These are phyloP conservation scores for Colletes collaris DNA, from an alignment of 2,888 invertebrate species.

Conservation along the genomic window DNA sequence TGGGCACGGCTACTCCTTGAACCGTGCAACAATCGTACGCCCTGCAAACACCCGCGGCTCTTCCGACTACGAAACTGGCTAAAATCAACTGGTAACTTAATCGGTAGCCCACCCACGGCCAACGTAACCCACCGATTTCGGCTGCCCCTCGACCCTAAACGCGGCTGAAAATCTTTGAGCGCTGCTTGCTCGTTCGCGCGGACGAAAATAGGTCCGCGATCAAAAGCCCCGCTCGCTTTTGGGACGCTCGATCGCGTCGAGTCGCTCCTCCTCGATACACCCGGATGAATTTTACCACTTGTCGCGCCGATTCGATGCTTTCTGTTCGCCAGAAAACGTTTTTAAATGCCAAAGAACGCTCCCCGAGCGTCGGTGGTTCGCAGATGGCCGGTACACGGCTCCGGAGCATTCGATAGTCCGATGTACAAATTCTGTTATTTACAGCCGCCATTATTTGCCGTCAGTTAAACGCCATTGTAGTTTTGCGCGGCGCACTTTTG, in stretches of 20 bases:
- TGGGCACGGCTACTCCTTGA: not conserved
- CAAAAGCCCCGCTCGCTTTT: slow-evolving; percentile 17
- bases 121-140: slow-evolving; percentile 32
- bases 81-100: slow-evolving; percentile 60
- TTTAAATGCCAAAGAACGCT: too few relatives aligned
- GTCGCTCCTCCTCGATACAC: too few relatives aligned
- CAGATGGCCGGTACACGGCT: not conserved
- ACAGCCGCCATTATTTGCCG: not conserved
- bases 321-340: too few relatives aligned
- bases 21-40: not conserved
- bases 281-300: too few relatives aligned
- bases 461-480: not conserved
- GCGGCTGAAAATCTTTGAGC: slow-evolving; percentile 9
- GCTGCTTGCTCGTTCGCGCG: not conserved
- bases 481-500: not conserved
- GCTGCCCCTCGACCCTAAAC: slow-evolving; percentile 28
- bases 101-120: slow-evolving; percentile 20
- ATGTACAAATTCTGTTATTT: not conserved
- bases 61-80: slow-evolving; percentile 47
- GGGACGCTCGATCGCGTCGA: not conserved
- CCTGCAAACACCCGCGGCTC: slow-evolving; percentile 20
- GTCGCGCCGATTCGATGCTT: too few relatives aligned
- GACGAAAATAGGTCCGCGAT: slow-evolving; percentile 30
- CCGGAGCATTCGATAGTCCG: not conserved
- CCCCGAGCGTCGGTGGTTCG: not conserved